Conservation (phyloP, 2,113 vertebrate species). For the Sterrhoptilus dennistouni region DNA sequence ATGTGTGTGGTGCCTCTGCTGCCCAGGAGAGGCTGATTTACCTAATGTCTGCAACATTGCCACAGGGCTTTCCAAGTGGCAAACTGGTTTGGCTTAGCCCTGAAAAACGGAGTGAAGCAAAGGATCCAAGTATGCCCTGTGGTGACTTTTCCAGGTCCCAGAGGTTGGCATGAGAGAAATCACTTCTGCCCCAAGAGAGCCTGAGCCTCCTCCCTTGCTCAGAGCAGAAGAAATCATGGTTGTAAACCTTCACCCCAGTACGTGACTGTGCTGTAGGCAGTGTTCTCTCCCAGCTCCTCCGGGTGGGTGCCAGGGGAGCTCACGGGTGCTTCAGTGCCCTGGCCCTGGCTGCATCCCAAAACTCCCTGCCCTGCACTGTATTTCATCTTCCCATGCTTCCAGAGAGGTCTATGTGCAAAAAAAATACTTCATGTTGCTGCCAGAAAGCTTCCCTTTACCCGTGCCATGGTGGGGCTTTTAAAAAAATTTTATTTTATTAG, state of each 20-base stretch:
- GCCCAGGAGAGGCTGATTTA: background rate
- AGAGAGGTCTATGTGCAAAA: background rate
- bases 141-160: background rate
- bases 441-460: background rate
- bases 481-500: constrained; percentile 64
- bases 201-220: background rate
- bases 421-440: background rate
- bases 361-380: rapidly evolving
- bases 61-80: background rate
- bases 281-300: background rate
- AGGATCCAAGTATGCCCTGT: rapidly evolving
- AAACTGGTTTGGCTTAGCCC: background rate
- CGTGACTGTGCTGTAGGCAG: background rate
- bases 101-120: background rate
- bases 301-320: background rate
- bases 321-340: rapidly evolving
- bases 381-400: background rate
- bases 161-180: rapidly evolving
- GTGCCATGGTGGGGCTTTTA: background rate
- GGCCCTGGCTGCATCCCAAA: background rate
- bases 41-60: background rate
- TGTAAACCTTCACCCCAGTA: background rate
- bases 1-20: background rate
- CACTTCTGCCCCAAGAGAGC: rapidly evolving
- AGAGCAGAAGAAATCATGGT: background rate